These are phyloP conservation scores for honey bee (Apis mellifera) DNA, from an alignment of 1,140 invertebrate species.

Conservation along the genomic window Amel_HAv3.1 CM009931.2:17317001-17317500, in stretches of 20 bases:
- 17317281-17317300: neutral
- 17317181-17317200: slow-evolving; percentile 14
- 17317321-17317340: neutral
- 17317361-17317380: too few species aligned
- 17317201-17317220: neutral
- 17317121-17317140: neutral
- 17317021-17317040: slow-evolving; percentile 22
- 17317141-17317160: slow-evolving; percentile 3
- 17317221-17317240: neutral
- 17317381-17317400: neutral
- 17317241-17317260: neutral
- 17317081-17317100: neutral
- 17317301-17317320: neutral
- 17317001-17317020: slow-evolving; percentile 6
- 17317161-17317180: slow-evolving; percentile 6
- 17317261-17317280: neutral
- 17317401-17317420: too few species aligned
- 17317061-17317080: slow-evolving; percentile 1
- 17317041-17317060: neutral
- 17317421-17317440: neutral
- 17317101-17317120: neutral
- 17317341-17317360: neutral
- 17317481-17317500: neutral
- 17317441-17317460: neutral
- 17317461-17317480: neutral